phyloP scores from a whole-genome alignment of 35 echinoderm and acorn worm genomes.

The Stichopus chloronotus region DNA sequence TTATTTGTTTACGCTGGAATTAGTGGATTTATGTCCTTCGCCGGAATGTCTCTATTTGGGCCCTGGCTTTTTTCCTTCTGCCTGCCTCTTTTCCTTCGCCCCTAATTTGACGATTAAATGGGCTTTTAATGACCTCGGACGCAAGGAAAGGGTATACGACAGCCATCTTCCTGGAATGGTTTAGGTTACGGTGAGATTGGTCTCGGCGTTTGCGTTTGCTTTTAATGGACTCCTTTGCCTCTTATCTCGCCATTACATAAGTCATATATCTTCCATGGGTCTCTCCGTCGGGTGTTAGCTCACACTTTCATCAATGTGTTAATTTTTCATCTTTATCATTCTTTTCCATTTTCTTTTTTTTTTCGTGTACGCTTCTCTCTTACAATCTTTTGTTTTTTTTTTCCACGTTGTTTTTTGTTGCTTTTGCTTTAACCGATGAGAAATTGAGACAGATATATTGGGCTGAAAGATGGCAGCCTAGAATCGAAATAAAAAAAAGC shows the following conservation, averaged over 20 bases:
- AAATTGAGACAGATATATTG: no score
- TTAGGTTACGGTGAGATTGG: conserved; percentile 25
- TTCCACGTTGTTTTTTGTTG: no score
- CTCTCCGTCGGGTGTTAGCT: background rate
- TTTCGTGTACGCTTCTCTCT: no score
- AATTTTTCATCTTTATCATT: no score
- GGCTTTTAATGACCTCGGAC: conserved; percentile 43
- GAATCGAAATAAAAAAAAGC: no score
- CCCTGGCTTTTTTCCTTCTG: background rate
- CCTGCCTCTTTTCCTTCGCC: background rate
- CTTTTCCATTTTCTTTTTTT: no score
- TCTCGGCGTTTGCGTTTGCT: background rate
- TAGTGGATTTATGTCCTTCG: conserved; percentile 21
- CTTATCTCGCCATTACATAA: conserved; percentile 16
- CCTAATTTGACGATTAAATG: conserved; percentile 47
- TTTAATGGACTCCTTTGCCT: background rate
- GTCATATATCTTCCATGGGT: conserved; percentile 25
- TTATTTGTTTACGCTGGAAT: conserved; percentile 43
- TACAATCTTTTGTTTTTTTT: no score
- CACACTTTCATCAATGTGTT: background rate
- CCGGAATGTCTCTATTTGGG: conserved; percentile 8
- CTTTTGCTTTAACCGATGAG: no score
- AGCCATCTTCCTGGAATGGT: background rate
- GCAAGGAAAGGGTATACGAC: conserved; percentile 11
- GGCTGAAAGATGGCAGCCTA: no score